Evolutionary conservation across 2,113 vertebrate genomes (phyloP).

Genomic region (Todiramphus chloris): DNA sequence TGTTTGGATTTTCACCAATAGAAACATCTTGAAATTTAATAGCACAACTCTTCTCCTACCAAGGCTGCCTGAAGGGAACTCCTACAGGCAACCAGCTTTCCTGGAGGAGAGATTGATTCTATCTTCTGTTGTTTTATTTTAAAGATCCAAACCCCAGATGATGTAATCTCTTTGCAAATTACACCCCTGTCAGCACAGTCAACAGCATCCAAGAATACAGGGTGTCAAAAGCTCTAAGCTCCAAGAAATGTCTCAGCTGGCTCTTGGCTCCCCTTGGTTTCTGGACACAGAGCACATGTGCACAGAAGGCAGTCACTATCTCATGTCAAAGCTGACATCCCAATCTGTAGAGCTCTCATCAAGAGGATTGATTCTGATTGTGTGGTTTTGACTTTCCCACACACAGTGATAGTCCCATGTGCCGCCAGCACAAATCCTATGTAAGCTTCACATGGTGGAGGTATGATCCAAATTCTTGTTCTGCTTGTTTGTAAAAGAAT

Average conservation of each 20-base stretch:
- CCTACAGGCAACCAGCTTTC: not conserved
- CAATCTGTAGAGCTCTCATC: not conserved
- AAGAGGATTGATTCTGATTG: not conserved
- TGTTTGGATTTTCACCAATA: not conserved
- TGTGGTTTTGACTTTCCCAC: not conserved
- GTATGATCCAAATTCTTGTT: not conserved
- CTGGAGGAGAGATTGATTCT: not conserved
- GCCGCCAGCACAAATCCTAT: not conserved
- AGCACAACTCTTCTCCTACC: not conserved
- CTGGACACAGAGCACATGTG: not conserved
- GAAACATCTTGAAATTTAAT: not conserved
- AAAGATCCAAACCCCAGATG: not conserved
- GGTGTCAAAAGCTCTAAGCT: not conserved
- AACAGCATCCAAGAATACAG: not conserved
- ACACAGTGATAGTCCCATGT: not conserved
- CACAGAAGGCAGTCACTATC: not conserved
- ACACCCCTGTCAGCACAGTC: not conserved
- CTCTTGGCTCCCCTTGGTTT: not conserved
- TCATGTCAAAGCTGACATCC: not conserved
- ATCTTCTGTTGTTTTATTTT: constrained; percentile 2
- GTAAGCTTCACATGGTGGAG: not conserved
- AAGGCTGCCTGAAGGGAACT: not conserved
- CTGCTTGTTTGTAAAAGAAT: not conserved
- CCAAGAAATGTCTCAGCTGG: not conserved
- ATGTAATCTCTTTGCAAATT: not conserved